These are phyloP conservation scores for Apteryx owenii DNA, from an alignment of 2,113 vertebrate species.

Conservation along the genomic window DNA sequence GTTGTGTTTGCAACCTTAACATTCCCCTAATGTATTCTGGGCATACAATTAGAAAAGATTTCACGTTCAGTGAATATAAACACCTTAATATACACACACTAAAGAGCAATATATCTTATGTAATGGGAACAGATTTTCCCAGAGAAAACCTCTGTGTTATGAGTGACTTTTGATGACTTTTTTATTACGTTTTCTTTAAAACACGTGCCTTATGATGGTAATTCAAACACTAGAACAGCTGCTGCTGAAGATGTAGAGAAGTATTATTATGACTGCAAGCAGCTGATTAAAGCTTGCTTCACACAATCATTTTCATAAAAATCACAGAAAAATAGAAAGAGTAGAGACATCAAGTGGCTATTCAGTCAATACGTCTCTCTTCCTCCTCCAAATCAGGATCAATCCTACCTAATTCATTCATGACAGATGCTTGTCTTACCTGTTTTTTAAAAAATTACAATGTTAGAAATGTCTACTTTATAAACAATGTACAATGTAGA, in stretches of 20 bases:
- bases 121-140: slow-evolving; percentile 43
- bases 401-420: background rate
- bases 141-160: slow-evolving; percentile 22
- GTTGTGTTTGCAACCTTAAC: slow-evolving; percentile 5
- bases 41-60: background rate
- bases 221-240: slow-evolving; percentile 38
- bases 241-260: background rate
- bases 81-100: background rate
- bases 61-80: slow-evolving; percentile 1
- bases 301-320: background rate
- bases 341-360: background rate
- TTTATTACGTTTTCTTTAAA: slow-evolving; percentile 25
- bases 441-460: background rate
- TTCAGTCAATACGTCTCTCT: background rate
- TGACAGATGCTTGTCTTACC: background rate
- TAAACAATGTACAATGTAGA: background rate
- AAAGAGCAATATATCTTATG: background rate
- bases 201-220: slow-evolving; percentile 22
- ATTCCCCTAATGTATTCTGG: slow-evolving; percentile 3
- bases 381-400: background rate
- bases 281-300: background rate
- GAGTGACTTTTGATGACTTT: slow-evolving; percentile 27
- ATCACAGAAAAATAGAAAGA: background rate
- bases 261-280: background rate
- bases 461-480: background rate